Conservation (phyloP, 2,797 vertebrate genomes). For the Coregonus ussuriensis region DNA sequence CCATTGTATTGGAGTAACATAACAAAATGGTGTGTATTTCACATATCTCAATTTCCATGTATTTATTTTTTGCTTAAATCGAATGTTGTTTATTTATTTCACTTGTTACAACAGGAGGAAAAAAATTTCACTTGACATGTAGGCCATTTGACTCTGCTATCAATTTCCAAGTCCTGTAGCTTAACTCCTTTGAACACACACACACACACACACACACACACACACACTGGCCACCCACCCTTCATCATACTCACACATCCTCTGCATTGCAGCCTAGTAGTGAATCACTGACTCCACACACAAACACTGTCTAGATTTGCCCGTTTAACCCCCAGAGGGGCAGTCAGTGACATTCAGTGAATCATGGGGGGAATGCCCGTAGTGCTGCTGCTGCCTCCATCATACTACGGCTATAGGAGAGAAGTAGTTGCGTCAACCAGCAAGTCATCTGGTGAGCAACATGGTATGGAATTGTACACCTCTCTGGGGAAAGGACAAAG, state of each 20-base stretch:
- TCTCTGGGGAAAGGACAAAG: constrained; percentile 11
- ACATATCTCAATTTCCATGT: no score
- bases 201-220: constrained; percentile 11
- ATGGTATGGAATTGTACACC: neutral
- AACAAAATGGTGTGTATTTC: no score
- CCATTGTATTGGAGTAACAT: no score
- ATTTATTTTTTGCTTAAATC: no score
- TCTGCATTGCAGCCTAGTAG: constrained; percentile 52
- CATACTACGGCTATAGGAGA: constrained; percentile 27
- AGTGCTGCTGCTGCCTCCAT: constrained; percentile 51
- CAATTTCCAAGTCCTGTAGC: no score
- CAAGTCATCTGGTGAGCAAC: constrained; percentile 5
- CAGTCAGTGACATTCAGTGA: constrained; percentile 72
- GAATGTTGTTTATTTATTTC: no score
- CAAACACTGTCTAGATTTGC: constrained; percentile 33
- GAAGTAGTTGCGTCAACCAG: constrained; percentile 8
- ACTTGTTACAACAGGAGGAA: no score
- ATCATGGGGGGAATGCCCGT: constrained; percentile 74
- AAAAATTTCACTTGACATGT: no score
- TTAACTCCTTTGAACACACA: neutral
- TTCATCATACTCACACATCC: constrained; percentile 52
- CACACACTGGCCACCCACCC: constrained; percentile 25
- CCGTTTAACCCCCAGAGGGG: constrained; percentile 54
- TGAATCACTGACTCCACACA: constrained; percentile 57
- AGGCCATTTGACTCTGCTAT: no score